Evolutionary conservation across 2,888 invertebrate species (phyloP), one percentile per base, ranked within the genome.

Genomic region (Leptodirus hochenwartii): DNA sequence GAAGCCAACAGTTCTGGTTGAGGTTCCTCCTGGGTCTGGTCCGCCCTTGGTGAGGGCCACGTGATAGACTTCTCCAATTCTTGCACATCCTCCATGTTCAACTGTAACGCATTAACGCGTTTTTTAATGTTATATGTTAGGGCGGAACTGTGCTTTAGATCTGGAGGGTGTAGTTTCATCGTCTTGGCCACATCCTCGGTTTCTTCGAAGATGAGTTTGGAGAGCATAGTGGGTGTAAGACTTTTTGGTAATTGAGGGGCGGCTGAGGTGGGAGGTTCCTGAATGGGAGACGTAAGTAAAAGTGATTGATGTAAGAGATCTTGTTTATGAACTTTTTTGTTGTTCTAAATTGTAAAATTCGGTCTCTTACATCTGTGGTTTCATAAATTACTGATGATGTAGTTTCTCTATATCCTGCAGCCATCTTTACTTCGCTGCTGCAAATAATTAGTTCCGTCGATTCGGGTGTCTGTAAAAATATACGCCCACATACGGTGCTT

Each of bases 1-100:
- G 42, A 39, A 2, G 51, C 53, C 33, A 53, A 39, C 4, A 48
- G 39, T 43, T 54, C 54, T 5, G 56, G 54, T 6, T 46, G 39
- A 1, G 49, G 39, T 35, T 54, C 53, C 3, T 42, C 39, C 31
- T 41, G 40, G 2, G 44, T 42, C 30, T 50, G 48, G 31, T 52
- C 51, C 4, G 49, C 44, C 4, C 42, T 41, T 12, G 46, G 41
- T 15, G 39, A 36, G 5, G 48, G 47, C 17, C 40, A 37, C 5
- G 43, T 39, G 3, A 50, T 43, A 2, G 48, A 41, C 43, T 49
- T 15, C 27, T 9, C 5, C 14, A n/a, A 24, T 8, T 20, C 20
- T 9, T 8, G 11, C 24, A 10, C 24, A 10, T 29, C 35, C 29
- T 47, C 46, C 0, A 46, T 41, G 31, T 41, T 45, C 10, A 52